phyloP scores from a whole-genome alignment of 2,797 vertebrate genomes.

The Pseudocheirus occidentalis region DNA sequence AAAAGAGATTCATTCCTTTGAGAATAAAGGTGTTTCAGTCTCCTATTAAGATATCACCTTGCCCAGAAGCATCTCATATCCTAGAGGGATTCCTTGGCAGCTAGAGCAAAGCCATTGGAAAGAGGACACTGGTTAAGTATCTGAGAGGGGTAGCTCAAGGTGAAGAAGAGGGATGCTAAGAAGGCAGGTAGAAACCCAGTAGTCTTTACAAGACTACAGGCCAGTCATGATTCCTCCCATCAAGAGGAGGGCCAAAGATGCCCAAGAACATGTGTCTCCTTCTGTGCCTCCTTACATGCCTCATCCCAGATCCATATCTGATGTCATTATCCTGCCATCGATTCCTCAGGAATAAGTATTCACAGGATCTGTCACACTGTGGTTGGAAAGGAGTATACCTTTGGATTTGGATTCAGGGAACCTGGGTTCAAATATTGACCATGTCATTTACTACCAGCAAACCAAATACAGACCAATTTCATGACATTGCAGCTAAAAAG shows the following conservation, averaged over 20 bases:
- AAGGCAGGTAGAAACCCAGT: neutral
- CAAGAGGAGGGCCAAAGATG: neutral
- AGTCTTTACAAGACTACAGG: neutral
- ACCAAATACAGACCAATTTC: neutral
- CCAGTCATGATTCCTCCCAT: neutral
- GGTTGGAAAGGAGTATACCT: neutral
- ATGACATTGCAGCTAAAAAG: neutral
- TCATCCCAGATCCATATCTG: neutral
- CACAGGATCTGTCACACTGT: neutral
- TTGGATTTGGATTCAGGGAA: neutral
- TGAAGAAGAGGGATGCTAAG: neutral
- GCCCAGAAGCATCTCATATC: neutral
- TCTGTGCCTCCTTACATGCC: neutral
- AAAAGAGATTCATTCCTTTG: neutral
- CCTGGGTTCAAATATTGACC: neutral
- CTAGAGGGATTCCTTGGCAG: neutral
- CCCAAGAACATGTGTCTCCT: neutral
- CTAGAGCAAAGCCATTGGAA: neutral
- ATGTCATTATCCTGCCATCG: neutral
- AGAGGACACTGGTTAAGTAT: neutral
- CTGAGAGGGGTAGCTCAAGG: neutral
- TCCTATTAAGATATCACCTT: neutral
- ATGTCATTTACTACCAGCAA: neutral
- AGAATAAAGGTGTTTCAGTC: neutral
- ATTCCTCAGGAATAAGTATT: neutral